These are phyloP conservation scores for Dendrolimus punctatus DNA, from an alignment of 1,140 invertebrate genomes.

Conservation along the genomic window DNA sequence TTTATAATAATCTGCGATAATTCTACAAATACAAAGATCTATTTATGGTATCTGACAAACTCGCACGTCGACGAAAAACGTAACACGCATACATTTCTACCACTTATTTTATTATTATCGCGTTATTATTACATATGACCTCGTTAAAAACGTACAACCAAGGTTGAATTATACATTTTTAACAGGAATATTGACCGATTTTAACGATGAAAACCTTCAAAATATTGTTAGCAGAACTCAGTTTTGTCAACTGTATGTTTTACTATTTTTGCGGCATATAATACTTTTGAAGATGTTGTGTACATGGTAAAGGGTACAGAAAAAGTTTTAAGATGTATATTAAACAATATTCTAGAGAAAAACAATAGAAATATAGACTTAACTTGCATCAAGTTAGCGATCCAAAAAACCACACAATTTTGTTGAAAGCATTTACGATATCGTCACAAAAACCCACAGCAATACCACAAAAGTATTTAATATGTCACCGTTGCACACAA, in stretches of 20 bases:
- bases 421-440: constrained; percentile 5
- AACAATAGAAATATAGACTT: constrained; percentile 16
- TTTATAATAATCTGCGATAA: no score
- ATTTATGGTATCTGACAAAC: constrained; percentile 32
- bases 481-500: constrained; percentile 27
- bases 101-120: constrained; percentile 9
- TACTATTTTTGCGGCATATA: no score
- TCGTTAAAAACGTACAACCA: constrained; percentile 13
- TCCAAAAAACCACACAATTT: constrained; percentile 17
- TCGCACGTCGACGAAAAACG: constrained; percentile 1
- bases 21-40: constrained; percentile 9
- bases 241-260: background rate
- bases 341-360: background rate
- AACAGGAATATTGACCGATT: constrained; percentile 5
- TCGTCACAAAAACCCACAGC: constrained; percentile 1
- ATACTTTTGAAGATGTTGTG: no score
- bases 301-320: no score
- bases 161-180: constrained; percentile 9
- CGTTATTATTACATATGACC: constrained; percentile 12
- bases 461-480: background rate
- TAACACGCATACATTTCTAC: background rate
- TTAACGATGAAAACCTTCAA: constrained; percentile 11
- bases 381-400: constrained; percentile 52
- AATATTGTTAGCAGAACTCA: constrained; percentile 2
- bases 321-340: no score